Evolutionary conservation across 2,797 vertebrate species (phyloP).

Genomic region (Betta splendens): DNA sequence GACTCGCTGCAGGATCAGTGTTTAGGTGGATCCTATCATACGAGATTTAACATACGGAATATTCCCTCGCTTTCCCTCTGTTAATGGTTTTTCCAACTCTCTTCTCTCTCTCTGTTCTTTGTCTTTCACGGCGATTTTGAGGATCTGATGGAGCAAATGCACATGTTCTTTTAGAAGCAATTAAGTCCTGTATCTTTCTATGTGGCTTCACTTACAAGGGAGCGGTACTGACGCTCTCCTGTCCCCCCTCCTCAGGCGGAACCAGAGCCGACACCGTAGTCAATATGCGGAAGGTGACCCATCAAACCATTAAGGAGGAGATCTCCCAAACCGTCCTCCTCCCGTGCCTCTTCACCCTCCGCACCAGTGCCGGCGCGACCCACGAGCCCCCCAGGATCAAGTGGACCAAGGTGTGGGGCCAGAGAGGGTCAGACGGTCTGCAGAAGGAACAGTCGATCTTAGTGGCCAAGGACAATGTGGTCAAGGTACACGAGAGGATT

Average conservation of each 20-base stretch:
- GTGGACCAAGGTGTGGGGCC: slow-evolving; percentile 94
- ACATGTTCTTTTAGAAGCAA: slow-evolving; percentile 30
- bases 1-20: no score
- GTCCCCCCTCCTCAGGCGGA: slow-evolving; percentile 60
- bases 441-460: slow-evolving; percentile 89
- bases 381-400: slow-evolving; percentile 90
- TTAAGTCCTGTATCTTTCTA: slow-evolving; percentile 31
- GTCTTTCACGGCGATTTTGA: slow-evolving; percentile 13
- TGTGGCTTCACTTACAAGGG: slow-evolving; percentile 29
- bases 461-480: slow-evolving; percentile 93
- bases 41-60: no score
- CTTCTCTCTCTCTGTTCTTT: slow-evolving; percentile 25
- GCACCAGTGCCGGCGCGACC: slow-evolving; percentile 65
- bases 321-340: slow-evolving; percentile 89
- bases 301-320: slow-evolving; percentile 81
- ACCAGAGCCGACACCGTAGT: slow-evolving; percentile 83
- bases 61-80: no score
- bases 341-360: slow-evolving; percentile 90
- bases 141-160: slow-evolving; percentile 30
- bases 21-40: no score
- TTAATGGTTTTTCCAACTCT: neutral
- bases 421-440: slow-evolving; percentile 81
- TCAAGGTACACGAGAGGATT: slow-evolving; percentile 77
- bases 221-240: slow-evolving; percentile 16
- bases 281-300: slow-evolving; percentile 89